Conservation (phyloP, 2,797 vertebrate species). For the Sitta carolinensis region DNA sequence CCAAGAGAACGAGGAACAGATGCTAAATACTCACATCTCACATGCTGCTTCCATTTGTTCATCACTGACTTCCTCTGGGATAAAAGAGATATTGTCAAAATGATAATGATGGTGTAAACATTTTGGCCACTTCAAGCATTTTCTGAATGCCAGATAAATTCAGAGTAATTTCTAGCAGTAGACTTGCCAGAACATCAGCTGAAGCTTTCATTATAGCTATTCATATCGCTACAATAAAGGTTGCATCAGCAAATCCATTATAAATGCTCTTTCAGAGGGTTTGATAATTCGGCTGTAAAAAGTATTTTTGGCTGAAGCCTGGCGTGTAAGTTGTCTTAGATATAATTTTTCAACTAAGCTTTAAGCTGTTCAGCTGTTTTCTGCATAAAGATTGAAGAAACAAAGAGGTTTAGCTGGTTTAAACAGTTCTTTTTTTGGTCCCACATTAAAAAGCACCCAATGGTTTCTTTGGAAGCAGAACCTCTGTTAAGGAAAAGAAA, state of each 20-base stretch:
- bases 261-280: not conserved
- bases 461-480: not conserved
- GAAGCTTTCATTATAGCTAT: constrained; percentile 66
- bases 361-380: constrained; percentile 31
- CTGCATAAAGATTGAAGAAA: not conserved
- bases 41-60: constrained; percentile 18
- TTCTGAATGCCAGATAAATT: constrained; percentile 56
- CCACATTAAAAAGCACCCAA: not conserved
- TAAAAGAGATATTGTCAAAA: constrained; percentile 53
- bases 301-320: constrained; percentile 47
- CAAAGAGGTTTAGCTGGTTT: not conserved
- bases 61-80: constrained; percentile 43
- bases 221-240: constrained; percentile 52
- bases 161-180: constrained; percentile 43
- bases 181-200: constrained; percentile 49
- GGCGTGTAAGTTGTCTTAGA: not conserved
- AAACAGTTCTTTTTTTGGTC: not conserved
- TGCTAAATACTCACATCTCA: not conserved
- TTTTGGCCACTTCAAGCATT: constrained; percentile 58
- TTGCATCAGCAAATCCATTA: constrained; percentile 52
- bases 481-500: not conserved
- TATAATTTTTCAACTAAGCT: constrained; percentile 11
- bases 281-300: constrained; percentile 20
- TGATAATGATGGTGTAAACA: constrained; percentile 58
- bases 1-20: constrained; percentile 24